phyloP scores from a whole-genome alignment of 2,888 invertebrate genomes.

The Morpho achilles region DNA sequence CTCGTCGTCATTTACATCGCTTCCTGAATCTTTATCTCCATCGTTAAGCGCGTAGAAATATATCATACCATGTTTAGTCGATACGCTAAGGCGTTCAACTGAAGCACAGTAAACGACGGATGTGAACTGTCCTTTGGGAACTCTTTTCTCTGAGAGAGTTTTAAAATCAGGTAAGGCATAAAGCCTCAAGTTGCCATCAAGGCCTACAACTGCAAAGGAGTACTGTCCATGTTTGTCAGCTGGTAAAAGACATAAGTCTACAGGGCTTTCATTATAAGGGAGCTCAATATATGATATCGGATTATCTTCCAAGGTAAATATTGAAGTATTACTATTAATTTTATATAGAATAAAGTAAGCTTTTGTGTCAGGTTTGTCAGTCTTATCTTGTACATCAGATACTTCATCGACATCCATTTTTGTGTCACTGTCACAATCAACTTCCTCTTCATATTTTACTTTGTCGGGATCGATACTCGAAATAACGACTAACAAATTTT shows the following conservation, averaged over 20 bases:
- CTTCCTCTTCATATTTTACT: slow-evolving; percentile 49
- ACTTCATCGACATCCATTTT: slow-evolving; percentile 70
- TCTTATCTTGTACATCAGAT: slow-evolving; percentile 44
- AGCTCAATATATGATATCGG: slow-evolving; percentile 82
- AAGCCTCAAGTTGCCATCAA: slow-evolving; percentile 86
- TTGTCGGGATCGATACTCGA: slow-evolving; percentile 58
- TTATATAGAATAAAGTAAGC: slow-evolving; percentile 63
- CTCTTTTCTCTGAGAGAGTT: slow-evolving; percentile 82
- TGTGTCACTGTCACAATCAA: slow-evolving; percentile 55
- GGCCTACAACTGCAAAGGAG: slow-evolving; percentile 85
- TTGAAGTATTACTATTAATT: slow-evolving; percentile 57
- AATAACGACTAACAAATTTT: slow-evolving; percentile 82
- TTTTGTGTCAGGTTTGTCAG: slow-evolving; percentile 48
- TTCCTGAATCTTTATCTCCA: slow-evolving; percentile 84
- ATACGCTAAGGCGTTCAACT: slow-evolving; percentile 91
- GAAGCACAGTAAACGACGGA: slow-evolving; percentile 93
- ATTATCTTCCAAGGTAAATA: slow-evolving; percentile 73
- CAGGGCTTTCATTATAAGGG: slow-evolving; percentile 81
- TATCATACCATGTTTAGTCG: slow-evolving; percentile 88
- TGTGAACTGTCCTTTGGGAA: slow-evolving; percentile 85
- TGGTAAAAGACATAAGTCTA: slow-evolving; percentile 85
- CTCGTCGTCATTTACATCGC: slow-evolving; percentile 86
- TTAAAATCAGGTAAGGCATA: slow-evolving; percentile 85
- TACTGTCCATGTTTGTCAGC: slow-evolving; percentile 70
- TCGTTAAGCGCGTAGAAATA: slow-evolving; percentile 90